A percentile compares a stretch with the other conserved stretches of the same genome.
Conservation (phyloP, 2,797 vertebrate species). For the Enteromius argenteus region DNA sequence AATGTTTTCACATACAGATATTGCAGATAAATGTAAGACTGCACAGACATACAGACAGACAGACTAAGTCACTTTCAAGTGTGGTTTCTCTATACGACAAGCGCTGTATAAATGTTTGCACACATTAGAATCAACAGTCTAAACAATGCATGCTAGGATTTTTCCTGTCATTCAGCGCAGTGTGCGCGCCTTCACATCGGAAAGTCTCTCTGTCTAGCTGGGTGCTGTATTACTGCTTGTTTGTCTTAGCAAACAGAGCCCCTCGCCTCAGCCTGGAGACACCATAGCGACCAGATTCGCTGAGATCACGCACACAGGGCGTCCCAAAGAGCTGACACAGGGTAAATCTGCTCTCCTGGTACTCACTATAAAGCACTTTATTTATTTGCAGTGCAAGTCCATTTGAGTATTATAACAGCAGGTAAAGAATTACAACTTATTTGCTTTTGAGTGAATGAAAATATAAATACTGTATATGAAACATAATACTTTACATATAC, state of each 20-base stretch:
- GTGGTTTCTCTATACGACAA: neutral
- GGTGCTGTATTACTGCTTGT: constrained; percentile 33
- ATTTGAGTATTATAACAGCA: neutral
- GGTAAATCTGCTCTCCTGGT: neutral
- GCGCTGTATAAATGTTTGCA: neutral
- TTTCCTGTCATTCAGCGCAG: constrained; percentile 5
- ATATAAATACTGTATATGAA: neutral
- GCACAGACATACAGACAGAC: neutral
- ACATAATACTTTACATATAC: neutral
- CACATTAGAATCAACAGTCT: constrained; percentile 25
- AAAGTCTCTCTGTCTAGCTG: constrained; percentile 1
- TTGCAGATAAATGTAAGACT: too few relatives aligned
- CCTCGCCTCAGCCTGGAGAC: constrained; percentile 54
- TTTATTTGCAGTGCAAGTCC: neutral
- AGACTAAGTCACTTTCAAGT: neutral
- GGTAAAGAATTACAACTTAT: neutral
- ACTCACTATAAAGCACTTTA: neutral
- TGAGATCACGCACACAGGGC: constrained; percentile 65
- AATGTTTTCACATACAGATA: neutral
- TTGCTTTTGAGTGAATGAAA: neutral
- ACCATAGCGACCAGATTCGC: constrained; percentile 73
- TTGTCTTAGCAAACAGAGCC: constrained; percentile 37
- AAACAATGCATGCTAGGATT: constrained; percentile 7
- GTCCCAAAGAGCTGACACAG: constrained; percentile 31
- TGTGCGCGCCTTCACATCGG: neutral